phyloP scores from a whole-genome alignment of 2,888 invertebrate species.

The Coenonympha glycerion region DNA sequence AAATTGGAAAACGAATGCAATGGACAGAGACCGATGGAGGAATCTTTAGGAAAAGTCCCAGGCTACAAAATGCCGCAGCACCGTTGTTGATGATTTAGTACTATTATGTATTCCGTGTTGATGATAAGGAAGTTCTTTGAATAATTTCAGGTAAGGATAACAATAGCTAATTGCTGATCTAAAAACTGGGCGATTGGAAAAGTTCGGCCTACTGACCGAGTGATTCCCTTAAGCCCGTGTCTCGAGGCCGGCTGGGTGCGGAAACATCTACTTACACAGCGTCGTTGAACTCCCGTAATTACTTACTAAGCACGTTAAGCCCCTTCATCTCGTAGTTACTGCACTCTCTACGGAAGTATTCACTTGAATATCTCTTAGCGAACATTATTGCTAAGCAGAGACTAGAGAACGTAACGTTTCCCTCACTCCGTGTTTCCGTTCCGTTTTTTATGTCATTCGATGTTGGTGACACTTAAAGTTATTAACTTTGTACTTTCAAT shows the following conservation, averaged over 20 bases:
- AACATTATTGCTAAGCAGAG: conserved; percentile 1
- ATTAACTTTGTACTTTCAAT: no score
- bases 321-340: conserved; percentile 8
- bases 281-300: conserved; percentile 49
- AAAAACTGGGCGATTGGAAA: conserved; percentile 5
- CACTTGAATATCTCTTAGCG: neutral
- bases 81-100: no score
- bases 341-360: conserved; percentile 1
- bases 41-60: no score
- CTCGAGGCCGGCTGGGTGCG: conserved; percentile 39
- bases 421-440: neutral
- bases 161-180: conserved; percentile 11
- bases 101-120: no score
- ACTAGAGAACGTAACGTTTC: neutral
- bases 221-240: conserved; percentile 48
- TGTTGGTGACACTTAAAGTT: no score
- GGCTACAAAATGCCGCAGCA: no score
- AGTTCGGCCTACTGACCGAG: conserved; percentile 55
- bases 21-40: no score
- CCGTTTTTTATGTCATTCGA: neutral
- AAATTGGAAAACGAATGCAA: no score
- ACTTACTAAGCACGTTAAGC: conserved; percentile 33
- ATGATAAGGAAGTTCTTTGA: no score
- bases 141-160: no score
- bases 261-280: conserved; percentile 46